phyloP scores from a whole-genome alignment of 2,888 invertebrate genomes.

The Calameuta filiformis region DNA sequence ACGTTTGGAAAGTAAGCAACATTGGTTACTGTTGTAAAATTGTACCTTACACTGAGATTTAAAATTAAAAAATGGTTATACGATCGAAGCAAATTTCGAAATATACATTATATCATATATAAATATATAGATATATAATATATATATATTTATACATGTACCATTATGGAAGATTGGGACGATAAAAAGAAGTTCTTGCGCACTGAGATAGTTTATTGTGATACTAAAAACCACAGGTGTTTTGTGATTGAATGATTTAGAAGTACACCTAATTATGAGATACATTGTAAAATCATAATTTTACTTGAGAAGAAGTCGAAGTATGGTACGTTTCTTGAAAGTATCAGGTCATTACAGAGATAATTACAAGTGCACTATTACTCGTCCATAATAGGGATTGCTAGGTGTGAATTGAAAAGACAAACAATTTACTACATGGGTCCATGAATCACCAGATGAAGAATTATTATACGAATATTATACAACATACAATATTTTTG shows the following conservation, averaged over 20 bases:
- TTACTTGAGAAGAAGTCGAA: background rate
- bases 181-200: background rate
- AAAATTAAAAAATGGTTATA: background rate
- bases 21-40: constrained; percentile 1
- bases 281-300: background rate
- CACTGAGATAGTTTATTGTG: background rate
- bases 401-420: background rate
- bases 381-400: background rate
- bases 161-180: background rate
- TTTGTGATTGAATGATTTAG: background rate
- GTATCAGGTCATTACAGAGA: background rate
- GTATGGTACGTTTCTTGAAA: background rate
- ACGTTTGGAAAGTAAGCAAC: background rate
- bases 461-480: constrained; percentile 30
- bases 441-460: constrained; percentile 36
- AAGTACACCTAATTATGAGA: background rate
- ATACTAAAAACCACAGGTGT: background rate
- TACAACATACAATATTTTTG: constrained; percentile 53
- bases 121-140: constrained; percentile 4
- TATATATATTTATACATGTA: background rate
- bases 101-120: constrained; percentile 1
- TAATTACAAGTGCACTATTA: background rate
- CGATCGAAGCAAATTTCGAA: background rate
- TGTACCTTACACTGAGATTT: background rate
- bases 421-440: constrained; percentile 20